Conservation (phyloP, 2,113 vertebrate species). For the Marmota flaviventris region DNA sequence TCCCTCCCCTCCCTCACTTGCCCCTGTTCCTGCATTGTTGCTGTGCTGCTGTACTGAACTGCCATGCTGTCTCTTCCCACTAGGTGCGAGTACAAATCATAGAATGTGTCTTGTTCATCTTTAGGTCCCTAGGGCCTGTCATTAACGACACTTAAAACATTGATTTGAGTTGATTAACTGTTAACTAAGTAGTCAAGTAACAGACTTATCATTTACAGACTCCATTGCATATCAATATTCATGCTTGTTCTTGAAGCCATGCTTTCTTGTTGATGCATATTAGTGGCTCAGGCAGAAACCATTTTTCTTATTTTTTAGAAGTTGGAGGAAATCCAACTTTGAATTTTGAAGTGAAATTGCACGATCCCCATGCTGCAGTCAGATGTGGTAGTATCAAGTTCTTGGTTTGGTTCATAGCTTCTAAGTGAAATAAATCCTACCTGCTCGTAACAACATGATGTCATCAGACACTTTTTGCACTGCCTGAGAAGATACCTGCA, state of each 20-base stretch:
- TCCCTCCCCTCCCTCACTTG: neutral
- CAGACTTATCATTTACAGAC: fast-evolving
- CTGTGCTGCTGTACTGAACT: fast-evolving
- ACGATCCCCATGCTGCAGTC: neutral
- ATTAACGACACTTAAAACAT: neutral
- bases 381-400: neutral
- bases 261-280: no score
- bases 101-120: neutral
- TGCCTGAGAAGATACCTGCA: neutral
- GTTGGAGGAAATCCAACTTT: neutral
- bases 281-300: neutral
- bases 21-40: fast-evolving
- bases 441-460: neutral
- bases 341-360: neutral
- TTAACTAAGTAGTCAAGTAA: neutral
- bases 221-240: fast-evolving
- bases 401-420: neutral
- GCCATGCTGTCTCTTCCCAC: neutral
- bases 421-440: neutral
- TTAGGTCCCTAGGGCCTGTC: neutral
- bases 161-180: neutral
- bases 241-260: neutral
- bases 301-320: neutral
- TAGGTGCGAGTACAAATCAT: neutral
- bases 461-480: neutral